A percentile compares a stretch with the other conserved stretches of the same genome.
Evolutionary conservation across 2,888 invertebrate species (phyloP).

Genomic region (Sphaerolaimus hirsutus): DNA sequence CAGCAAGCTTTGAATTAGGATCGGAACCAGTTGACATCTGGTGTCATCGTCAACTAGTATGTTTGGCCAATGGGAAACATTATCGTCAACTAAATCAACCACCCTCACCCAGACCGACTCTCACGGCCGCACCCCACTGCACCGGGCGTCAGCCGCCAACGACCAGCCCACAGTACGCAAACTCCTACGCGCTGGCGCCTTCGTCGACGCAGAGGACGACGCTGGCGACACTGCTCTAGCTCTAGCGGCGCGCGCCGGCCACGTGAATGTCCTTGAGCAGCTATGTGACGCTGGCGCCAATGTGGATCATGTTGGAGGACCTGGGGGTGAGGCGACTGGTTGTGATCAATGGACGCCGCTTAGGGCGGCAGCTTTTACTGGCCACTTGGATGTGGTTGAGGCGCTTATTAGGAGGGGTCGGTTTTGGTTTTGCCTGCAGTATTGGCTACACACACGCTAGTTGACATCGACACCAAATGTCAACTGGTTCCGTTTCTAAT

Average conservation of each 20-base stretch:
- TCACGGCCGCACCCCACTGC: conserved; percentile 37
- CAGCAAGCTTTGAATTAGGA: too few relatives aligned
- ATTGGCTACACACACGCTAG: too few relatives aligned
- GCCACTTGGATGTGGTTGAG: conserved; percentile 41
- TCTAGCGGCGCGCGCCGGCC: conserved; percentile 44
- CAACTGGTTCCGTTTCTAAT: too few relatives aligned
- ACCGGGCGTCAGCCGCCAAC: conserved; percentile 37
- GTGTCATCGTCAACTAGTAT: too few relatives aligned
- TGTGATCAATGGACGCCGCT: conserved; percentile 69
- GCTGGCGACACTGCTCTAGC: conserved; percentile 60
- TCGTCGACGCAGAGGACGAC: conserved; percentile 40
- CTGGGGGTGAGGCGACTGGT: conserved; percentile 37
- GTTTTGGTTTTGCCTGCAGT: conserved; percentile 14
- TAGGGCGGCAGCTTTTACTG: conserved; percentile 80
- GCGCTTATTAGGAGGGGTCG: conserved; percentile 23
- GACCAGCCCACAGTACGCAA: conserved; percentile 43
- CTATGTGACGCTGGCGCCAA: conserved; percentile 41
- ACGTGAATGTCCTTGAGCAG: conserved; percentile 41
- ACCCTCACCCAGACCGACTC: not conserved
- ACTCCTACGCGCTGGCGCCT: conserved; percentile 36
- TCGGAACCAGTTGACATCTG: too few relatives aligned
- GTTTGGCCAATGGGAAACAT: too few relatives aligned
- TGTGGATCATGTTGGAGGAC: conserved; percentile 39
- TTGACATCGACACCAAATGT: too few relatives aligned
- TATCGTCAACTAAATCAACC: too few relatives aligned